phyloP scores from a whole-genome alignment of 2,797 vertebrate species.

The Remorina albescens region DNA sequence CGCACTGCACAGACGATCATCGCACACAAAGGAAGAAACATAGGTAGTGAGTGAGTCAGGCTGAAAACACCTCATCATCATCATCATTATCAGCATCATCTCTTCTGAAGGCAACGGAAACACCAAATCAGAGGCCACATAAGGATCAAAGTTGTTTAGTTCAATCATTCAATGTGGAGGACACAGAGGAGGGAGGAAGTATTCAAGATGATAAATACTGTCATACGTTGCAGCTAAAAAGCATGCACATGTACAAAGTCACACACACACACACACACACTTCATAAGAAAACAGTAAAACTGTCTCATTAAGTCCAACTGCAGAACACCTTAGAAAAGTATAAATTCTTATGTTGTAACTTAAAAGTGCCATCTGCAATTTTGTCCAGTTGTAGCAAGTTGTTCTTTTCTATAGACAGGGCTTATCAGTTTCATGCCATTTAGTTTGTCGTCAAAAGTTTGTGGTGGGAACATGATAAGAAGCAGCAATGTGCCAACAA shows the following conservation, averaged over 20 bases:
- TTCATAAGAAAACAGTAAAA: background rate
- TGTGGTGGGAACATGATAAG: background rate
- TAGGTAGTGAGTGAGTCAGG: background rate
- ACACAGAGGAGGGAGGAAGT: background rate
- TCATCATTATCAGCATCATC: conserved; percentile 8
- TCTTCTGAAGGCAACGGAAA: conserved; percentile 5
- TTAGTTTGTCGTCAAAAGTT: too few relatives aligned
- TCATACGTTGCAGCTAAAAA: background rate
- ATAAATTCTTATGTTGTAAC: background rate
- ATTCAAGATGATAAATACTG: background rate
- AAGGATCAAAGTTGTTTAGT: background rate
- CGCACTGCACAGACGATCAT: conserved; percentile 2
- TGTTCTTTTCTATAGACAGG: background rate
- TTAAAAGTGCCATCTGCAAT: background rate
- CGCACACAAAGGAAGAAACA: background rate
- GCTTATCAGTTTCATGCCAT: background rate
- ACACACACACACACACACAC: conserved; percentile 1
- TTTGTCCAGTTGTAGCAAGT: background rate
- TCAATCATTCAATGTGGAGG: background rate
- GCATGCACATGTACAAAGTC: background rate
- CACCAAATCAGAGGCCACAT: conserved; percentile 12
- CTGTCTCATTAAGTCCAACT: background rate
- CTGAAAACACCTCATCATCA: conserved; percentile 16
- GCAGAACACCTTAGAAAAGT: background rate
- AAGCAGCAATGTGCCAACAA: background rate